phyloP scores from a whole-genome alignment of 2,888 invertebrate species.

The Mimumesa dahlbomi region DNA sequence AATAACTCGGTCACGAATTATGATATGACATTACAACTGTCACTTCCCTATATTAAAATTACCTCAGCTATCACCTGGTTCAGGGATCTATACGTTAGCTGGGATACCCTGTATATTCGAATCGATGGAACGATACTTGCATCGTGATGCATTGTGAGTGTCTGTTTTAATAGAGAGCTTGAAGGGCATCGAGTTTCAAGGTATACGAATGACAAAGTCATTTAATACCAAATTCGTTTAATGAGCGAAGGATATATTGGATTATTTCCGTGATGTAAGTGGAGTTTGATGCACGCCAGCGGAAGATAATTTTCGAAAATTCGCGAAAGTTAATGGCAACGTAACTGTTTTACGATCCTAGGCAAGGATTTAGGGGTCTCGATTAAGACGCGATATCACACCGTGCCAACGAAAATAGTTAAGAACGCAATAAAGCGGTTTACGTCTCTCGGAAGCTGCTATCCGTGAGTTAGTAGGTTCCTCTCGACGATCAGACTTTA shows the following conservation, averaged over 20 bases:
- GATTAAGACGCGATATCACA: constrained; percentile 45
- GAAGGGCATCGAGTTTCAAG: no score
- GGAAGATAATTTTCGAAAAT: constrained; percentile 45
- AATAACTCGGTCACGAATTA: no score
- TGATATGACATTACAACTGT: no score
- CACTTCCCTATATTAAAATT: no score
- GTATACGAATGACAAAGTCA: background rate
- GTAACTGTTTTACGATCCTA: constrained; percentile 43
- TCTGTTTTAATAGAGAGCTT: no score
- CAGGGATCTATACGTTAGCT: no score
- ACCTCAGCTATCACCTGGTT: no score
- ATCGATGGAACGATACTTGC: no score
- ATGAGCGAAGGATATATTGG: no score
- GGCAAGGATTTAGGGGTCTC: constrained; percentile 28
- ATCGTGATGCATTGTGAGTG: no score
- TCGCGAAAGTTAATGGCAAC: constrained; percentile 28
- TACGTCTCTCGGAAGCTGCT: constrained; percentile 16
- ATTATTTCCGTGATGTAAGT: constrained; percentile 26
- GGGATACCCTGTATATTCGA: no score
- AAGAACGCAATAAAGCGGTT: constrained; percentile 35
- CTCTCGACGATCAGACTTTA: background rate
- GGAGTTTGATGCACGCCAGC: constrained; percentile 6
- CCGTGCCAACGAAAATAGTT: constrained; percentile 22
- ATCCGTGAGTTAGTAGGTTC: background rate
- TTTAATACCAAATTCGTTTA: no score